Conservation (phyloP, 2,797 vertebrate genomes). For the Cyclura pinguis region DNA sequence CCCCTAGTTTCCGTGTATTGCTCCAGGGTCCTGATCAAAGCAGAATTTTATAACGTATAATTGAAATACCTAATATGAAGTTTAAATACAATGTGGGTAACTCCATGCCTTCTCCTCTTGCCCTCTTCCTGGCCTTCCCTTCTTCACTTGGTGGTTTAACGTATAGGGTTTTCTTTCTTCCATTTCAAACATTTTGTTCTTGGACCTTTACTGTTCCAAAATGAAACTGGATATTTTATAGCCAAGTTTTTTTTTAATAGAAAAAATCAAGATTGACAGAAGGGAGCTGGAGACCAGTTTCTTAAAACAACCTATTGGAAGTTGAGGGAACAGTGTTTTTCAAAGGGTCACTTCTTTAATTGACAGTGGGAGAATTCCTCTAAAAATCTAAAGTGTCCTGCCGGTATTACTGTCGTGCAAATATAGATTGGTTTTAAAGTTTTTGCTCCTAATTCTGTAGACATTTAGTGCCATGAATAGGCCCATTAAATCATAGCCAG, state of each 20-base stretch:
- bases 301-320: slow-evolving; percentile 33
- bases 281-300: slow-evolving; percentile 23
- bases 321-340: slow-evolving; percentile 3
- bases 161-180: background rate
- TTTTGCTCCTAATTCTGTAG: background rate
- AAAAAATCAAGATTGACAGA: background rate
- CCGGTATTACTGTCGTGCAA: background rate
- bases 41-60: slow-evolving; percentile 27
- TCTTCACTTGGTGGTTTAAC: background rate
- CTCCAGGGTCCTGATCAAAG: slow-evolving; percentile 30
- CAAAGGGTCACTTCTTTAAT: slow-evolving; percentile 30
- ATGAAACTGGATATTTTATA: slow-evolving; percentile 20
- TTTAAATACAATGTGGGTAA: slow-evolving; percentile 35
- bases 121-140: background rate
- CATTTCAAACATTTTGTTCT: slow-evolving; percentile 37
- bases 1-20: slow-evolving; percentile 28
- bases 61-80: slow-evolving; percentile 23
- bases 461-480: background rate
- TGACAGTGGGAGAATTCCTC: slow-evolving; percentile 11
- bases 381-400: slow-evolving; percentile 4
- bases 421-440: slow-evolving; percentile 21
- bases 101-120: slow-evolving; percentile 1
- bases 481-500: background rate
- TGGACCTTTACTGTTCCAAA: slow-evolving; percentile 18
- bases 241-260: background rate